Conservation (phyloP, 2,113 vertebrate species). For the Xenus cinereus region DNA sequence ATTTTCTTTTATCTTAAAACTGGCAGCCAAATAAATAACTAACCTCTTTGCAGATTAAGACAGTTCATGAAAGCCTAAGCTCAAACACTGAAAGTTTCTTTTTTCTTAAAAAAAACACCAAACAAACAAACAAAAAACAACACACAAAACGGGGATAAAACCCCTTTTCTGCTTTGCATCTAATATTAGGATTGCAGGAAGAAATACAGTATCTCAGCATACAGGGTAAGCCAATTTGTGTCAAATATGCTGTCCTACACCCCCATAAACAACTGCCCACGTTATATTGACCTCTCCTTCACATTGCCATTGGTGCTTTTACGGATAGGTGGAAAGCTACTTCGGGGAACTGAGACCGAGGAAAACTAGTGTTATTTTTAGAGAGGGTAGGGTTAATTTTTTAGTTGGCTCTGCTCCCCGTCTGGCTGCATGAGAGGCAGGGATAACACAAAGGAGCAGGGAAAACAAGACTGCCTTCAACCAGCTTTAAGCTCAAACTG, state of each 20-base stretch:
- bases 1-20: neutral
- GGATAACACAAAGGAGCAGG: neutral
- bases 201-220: neutral
- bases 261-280: neutral
- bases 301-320: neutral
- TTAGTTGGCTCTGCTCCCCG: constrained; percentile 1
- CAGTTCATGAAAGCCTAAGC: neutral
- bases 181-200: neutral
- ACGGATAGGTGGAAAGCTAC: neutral
- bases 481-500: neutral
- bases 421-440: constrained; percentile 13
- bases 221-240: neutral
- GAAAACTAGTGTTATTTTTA: neutral
- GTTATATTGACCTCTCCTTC: neutral
- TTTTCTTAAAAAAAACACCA: neutral
- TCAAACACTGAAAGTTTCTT: neutral
- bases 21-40: neutral
- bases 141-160: neutral
- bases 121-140: no score
- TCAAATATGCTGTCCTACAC: neutral
- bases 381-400: constrained; percentile 38
- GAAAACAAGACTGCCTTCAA: constrained; percentile 31
- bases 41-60: neutral
- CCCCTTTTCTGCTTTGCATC: neutral
- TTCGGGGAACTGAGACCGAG: neutral